Percentiles rank a stretch among this genome's conserved stretches.
These are phyloP conservation scores for Ochropleura plecta DNA, from an alignment of 2,888 invertebrate genomes.

Conservation along the genomic window DNA sequence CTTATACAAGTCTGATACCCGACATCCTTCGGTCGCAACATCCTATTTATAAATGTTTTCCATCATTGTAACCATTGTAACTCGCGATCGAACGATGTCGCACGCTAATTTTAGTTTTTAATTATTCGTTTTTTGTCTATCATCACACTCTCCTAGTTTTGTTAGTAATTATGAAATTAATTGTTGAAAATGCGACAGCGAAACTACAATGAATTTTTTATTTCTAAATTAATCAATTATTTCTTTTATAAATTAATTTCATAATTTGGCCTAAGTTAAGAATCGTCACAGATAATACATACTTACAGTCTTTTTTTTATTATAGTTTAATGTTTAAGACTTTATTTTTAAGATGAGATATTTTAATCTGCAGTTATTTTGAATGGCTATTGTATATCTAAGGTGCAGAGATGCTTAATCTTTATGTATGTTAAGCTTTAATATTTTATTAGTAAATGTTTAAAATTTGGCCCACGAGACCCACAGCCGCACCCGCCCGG, in stretches of 20 bases:
- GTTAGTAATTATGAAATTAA: conserved; percentile 66
- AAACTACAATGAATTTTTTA: conserved; percentile 84
- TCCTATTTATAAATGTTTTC: conserved; percentile 64
- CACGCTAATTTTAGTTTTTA: conserved; percentile 80
- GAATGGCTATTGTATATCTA: conserved; percentile 90
- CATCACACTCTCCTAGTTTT: conserved; percentile 78
- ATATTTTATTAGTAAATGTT: conserved; percentile 91
- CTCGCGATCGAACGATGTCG: conserved; percentile 77
- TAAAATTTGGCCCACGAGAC: conserved; percentile 86
- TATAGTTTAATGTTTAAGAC: conserved; percentile 89
- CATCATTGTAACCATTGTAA: conserved; percentile 58
- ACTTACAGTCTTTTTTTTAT: conserved; percentile 82
- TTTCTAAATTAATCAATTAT: conserved; percentile 71
- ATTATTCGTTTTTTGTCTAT: conserved; percentile 71
- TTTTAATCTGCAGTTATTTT: conserved; percentile 91
- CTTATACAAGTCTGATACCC: conserved; percentile 80
- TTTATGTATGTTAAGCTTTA: conserved; percentile 91
- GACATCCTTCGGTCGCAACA: conserved; percentile 77
- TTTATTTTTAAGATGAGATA: conserved; percentile 90
- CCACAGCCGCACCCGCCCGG: conserved; percentile 75
- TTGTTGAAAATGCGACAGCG: conserved; percentile 80
- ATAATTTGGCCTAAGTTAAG: conserved; percentile 86
- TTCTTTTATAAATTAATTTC: conserved; percentile 75
- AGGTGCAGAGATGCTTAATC: conserved; percentile 91
- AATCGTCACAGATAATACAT: conserved; percentile 82